These are phyloP conservation scores for Tanytarsus gracilentus DNA, from an alignment of 2,888 invertebrate species.

Conservation along the genomic window DNA sequence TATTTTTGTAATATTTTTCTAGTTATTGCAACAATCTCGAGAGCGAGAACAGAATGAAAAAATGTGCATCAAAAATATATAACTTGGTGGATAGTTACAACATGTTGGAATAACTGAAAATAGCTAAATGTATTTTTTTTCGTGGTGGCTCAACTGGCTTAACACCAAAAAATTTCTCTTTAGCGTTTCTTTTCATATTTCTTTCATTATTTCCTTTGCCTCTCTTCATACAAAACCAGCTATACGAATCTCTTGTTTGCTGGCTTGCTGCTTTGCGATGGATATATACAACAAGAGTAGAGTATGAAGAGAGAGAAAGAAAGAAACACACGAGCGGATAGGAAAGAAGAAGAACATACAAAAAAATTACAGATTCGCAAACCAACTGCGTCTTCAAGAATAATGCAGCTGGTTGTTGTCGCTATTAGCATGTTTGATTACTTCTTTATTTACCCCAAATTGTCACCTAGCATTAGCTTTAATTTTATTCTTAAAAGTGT, in stretches of 20 bases:
- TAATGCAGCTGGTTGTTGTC: not conserved
- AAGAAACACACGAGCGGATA: conserved; percentile 25
- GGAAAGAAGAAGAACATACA: conserved; percentile 22
- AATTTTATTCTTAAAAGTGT: not conserved
- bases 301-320: conserved; percentile 1
- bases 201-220: conserved; percentile 15
- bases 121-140: not conserved
- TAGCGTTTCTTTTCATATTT: conserved; percentile 9
- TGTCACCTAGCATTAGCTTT: not conserved
- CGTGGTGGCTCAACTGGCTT: conserved; percentile 9
- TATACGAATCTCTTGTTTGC: conserved; percentile 13
- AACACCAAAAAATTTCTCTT: conserved; percentile 14
- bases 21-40: too few species aligned
- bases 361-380: conserved; percentile 8
- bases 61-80: too few species aligned
- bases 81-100: too few species aligned
- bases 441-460: not conserved
- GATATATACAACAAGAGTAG: conserved; percentile 20
- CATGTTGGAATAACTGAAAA: too few species aligned
- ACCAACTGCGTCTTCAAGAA: conserved; percentile 10
- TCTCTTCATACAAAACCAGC: conserved; percentile 22
- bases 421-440: not conserved
- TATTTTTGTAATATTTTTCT: too few species aligned
- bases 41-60: too few species aligned
- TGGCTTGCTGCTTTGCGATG: conserved; percentile 14